Conservation (phyloP, 2,113 vertebrate species). For the Melanocharis versteri region DNA sequence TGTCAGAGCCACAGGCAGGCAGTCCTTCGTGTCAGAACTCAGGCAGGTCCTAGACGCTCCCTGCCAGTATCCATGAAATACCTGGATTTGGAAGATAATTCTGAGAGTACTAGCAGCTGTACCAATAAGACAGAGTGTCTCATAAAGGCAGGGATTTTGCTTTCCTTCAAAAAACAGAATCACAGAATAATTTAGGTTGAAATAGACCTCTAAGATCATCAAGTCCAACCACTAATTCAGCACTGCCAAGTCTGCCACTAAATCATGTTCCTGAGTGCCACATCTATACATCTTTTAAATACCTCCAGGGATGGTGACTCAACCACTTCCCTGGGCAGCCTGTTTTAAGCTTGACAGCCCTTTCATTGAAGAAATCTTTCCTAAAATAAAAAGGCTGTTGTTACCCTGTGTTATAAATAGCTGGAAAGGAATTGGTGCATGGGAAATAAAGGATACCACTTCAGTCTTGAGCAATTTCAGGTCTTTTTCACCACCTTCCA, state of each 20-base stretch:
- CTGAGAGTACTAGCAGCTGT: rapidly evolving
- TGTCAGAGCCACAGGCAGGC: not conserved
- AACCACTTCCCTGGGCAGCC: not conserved
- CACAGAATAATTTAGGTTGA: not conserved
- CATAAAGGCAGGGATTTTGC: not conserved
- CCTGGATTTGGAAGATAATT: not conserved
- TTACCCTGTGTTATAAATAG: not conserved
- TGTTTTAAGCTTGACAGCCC: not conserved
- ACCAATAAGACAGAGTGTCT: not conserved
- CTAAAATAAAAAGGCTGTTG: not conserved
- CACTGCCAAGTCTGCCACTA: not conserved
- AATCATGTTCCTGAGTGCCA: not conserved
- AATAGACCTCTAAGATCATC: not conserved
- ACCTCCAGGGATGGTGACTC: not conserved
- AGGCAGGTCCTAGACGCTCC: not conserved
- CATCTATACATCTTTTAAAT: not conserved
- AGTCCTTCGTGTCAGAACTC: rapidly evolving
- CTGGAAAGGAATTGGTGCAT: not conserved
- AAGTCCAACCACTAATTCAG: not conserved
- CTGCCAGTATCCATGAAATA: not conserved
- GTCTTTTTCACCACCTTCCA: not conserved
- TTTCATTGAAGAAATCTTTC: not conserved
- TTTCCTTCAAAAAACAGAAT: not conserved
- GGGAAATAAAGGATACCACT: not conserved
- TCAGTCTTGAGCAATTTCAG: not conserved